Conservation (phyloP, 1,140 invertebrate species). For the Cherax destructor region DNA sequence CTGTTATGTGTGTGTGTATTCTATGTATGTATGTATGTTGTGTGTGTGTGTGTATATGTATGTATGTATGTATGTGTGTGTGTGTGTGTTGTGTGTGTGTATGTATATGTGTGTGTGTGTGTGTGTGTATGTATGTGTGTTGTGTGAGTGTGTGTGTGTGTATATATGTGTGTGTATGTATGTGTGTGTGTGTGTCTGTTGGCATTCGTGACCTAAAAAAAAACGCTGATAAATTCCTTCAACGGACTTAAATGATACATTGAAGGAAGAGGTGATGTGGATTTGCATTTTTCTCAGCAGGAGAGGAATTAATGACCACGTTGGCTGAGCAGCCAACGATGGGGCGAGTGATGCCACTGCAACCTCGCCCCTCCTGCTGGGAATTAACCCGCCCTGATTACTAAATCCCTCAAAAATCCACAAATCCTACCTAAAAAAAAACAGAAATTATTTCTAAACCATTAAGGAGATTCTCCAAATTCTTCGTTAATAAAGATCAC, state of each 20-base stretch:
- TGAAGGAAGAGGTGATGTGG: background rate
- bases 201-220: background rate
- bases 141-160: background rate
- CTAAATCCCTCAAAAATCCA: background rate
- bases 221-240: background rate
- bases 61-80: too few species aligned
- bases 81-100: background rate
- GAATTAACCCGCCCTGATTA: background rate
- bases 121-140: constrained; percentile 6
- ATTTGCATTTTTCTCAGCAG: background rate
- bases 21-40: background rate
- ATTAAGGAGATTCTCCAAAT: too few species aligned
- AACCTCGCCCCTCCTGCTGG: too few species aligned
- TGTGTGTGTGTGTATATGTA: background rate
- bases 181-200: background rate
- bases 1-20: background rate
- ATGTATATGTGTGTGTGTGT: background rate
- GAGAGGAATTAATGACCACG: background rate
- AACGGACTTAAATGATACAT: background rate
- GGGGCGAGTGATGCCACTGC: too few species aligned
- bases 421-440: too few species aligned
- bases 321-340: too few species aligned
- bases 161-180: background rate
- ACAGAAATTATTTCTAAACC: too few species aligned
- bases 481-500: too few species aligned